phyloP scores from a whole-genome alignment of 2,113 vertebrate genomes.

The Martes martes region DNA sequence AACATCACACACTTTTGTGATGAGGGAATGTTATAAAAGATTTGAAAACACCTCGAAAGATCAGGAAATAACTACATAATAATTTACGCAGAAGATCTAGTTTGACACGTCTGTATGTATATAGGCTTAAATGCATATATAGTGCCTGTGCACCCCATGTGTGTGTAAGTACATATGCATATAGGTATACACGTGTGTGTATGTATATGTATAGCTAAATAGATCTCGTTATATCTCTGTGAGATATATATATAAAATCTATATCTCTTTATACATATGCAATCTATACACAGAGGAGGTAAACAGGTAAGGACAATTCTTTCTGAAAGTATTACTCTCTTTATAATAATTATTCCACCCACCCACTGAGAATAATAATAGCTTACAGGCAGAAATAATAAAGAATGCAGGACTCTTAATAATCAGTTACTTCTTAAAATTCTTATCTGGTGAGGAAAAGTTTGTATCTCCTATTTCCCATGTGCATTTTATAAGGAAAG shows the following conservation, averaged over 20 bases:
- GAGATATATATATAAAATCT: background rate
- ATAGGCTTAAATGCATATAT: background rate
- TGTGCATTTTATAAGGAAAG: constrained; percentile 7
- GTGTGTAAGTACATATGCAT: background rate
- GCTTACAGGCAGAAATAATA: constrained; percentile 3
- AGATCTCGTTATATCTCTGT: background rate
- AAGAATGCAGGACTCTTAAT: background rate
- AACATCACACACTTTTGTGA: background rate
- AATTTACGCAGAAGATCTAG: background rate
- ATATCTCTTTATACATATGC: background rate
- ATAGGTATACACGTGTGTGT: background rate
- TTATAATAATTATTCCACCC: constrained; percentile 10
- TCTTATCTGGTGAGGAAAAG: background rate
- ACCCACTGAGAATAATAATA: constrained; percentile 25
- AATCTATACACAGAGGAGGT: background rate
- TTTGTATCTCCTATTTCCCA: constrained; percentile 24
- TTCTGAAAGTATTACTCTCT: constrained; percentile 18
- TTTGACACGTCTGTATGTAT: background rate
- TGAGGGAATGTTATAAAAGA: background rate
- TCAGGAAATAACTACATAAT: background rate
- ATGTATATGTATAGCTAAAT: background rate
- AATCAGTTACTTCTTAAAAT: constrained; percentile 18
- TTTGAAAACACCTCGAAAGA: constrained; percentile 12
- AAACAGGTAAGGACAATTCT: background rate
- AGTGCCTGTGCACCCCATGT: background rate